A percentile compares a stretch with the other conserved stretches of the same genome.
These are phyloP conservation scores for Neoarius graeffei DNA, from an alignment of 2,113 vertebrate genomes.

Conservation along the genomic window DNA sequence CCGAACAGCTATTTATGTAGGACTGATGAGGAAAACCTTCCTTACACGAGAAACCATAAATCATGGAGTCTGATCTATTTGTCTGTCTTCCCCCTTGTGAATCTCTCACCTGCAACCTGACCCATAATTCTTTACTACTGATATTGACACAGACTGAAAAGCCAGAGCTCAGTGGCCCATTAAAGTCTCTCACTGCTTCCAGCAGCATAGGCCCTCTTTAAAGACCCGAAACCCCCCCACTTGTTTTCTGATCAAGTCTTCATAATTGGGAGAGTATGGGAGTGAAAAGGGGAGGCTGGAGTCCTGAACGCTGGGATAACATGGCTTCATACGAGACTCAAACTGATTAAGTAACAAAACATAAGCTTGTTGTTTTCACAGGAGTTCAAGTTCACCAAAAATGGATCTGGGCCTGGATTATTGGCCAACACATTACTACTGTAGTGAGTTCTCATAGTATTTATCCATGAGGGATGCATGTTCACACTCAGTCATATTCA, in stretches of 20 bases:
- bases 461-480: background rate
- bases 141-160: background rate
- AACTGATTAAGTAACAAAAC: constrained; percentile 24
- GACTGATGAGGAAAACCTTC: background rate
- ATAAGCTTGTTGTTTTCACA: constrained; percentile 22
- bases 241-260: background rate
- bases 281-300: background rate
- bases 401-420: constrained; percentile 26
- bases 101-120: background rate
- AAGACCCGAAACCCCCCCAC: background rate
- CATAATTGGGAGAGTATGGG: background rate
- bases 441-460: constrained; percentile 4
- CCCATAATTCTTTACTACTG: constrained; percentile 8
- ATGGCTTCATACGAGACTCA: background rate
- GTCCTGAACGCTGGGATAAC: background rate
- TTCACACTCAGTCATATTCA: background rate
- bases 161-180: background rate
- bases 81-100: constrained; percentile 3
- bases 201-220: background rate
- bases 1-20: background rate
- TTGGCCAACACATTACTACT: constrained; percentile 16
- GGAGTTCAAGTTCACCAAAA: constrained; percentile 29
- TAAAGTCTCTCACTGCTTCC: background rate
- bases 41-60: background rate
- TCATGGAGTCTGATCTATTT: background rate